Evolutionary conservation across 2,888 invertebrate species (phyloP), one percentile per base, ranked within the genome.

Genomic region (Sarcophaga subvicina): DNA sequence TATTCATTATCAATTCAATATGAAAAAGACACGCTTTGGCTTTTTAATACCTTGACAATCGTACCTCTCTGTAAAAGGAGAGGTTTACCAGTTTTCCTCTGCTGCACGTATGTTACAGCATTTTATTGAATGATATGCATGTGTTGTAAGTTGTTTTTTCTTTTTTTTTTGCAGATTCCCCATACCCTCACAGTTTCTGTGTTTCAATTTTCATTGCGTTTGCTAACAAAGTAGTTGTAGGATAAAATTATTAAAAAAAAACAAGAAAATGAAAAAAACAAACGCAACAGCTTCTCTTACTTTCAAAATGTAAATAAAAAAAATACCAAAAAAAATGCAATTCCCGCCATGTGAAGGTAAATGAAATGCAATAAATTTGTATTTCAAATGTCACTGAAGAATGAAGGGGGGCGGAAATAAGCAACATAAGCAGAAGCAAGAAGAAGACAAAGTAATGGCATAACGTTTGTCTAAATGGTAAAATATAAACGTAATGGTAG

Each of bases 341-440:
- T 67, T 59, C 12, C 14, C 14, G 54, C 12, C 12, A 66, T 8
- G 75, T 69, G 73, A 77, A 78, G 75, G 78, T 60, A 73, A 83
- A 77, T 83, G 71, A 60, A 22, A 72, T 83, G 77, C 77, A 86
- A 83, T 86, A 86, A 86, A 83, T 86, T 83, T 86, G 64, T 80
- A 78, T 86, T 83, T 81, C 66, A 78, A 80, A 73, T 86, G 80
- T 83, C 84, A 80, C 78, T 78, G 66, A 60, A 70, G 54, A 83
- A 78, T 81, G 64, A 67, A 77, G 72, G 62, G 64, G 45, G 72
- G n/a, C n/a, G n/a, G 67, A 37, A 37, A 37, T 37, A 37, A 37
- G 37, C 72, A 66, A 80, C 10, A 20, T 20, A 62, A 62, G 20
- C n/a, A 62, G n/a, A 8, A 8, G 2, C 2, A 80, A 27, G n/a